Evolutionary conservation across 2,888 invertebrate species (phyloP).

Genomic region (Choreutis nemorana): DNA sequence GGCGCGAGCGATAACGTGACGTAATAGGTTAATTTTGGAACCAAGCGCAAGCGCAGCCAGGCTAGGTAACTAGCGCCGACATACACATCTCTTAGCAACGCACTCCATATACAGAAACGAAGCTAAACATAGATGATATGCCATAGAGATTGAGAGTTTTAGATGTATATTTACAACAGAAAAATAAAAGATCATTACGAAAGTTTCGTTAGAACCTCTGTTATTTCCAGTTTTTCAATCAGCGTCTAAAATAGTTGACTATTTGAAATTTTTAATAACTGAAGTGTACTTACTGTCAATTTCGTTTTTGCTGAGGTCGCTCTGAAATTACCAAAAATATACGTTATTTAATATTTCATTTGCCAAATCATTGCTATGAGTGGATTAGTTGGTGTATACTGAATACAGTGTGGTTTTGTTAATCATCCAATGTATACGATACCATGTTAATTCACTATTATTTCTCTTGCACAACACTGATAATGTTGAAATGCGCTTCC

Average conservation of each 20-base stretch:
- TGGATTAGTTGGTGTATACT: conserved; percentile 28
- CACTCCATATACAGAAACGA: conserved; percentile 56
- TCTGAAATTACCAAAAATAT: conserved; percentile 71
- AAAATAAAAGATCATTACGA: neutral
- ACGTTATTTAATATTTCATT: conserved; percentile 48
- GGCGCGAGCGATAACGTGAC: conserved; percentile 52
- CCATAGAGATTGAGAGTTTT: too few relatives aligned
- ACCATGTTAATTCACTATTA: conserved; percentile 41
- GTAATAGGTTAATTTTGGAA: conserved; percentile 51
- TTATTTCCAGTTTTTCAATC: neutral
- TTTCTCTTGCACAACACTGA: conserved; percentile 42
- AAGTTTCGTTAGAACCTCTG: neutral
- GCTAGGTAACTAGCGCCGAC: conserved; percentile 35
- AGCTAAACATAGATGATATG: conserved; percentile 51
- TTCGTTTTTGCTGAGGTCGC: conserved; percentile 87
- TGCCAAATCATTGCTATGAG: conserved; percentile 32
- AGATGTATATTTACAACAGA: neutral
- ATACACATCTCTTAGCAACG: conserved; percentile 42
- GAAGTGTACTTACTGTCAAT: conserved; percentile 82
- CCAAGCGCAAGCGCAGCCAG: conserved; percentile 47
- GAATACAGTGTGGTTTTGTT: conserved; percentile 26
- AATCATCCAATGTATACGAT: conserved; percentile 23
- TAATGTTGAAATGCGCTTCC: conserved; percentile 17
- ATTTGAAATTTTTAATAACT: conserved; percentile 2
- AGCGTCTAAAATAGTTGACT: conserved; percentile 1